phyloP scores from a whole-genome alignment of 2,888 invertebrate species.

The Chymomyza caudatula region DNA sequence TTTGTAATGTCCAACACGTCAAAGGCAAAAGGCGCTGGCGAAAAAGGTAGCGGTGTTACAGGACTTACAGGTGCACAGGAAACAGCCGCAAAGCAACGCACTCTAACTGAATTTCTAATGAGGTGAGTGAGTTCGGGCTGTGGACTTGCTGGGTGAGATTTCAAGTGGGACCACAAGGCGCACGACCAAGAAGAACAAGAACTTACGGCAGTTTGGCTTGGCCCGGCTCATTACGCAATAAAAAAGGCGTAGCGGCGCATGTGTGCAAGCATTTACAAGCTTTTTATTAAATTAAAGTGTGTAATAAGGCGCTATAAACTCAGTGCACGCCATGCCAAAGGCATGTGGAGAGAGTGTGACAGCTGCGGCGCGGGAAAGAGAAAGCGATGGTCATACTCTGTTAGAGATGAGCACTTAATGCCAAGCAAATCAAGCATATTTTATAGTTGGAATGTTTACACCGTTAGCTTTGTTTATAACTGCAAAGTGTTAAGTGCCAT shows the following conservation, averaged over 20 bases:
- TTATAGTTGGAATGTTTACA: no score
- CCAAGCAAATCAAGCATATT: no score
- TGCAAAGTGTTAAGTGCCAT: no score
- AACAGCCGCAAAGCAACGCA: slow-evolving; percentile 28
- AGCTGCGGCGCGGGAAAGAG: background rate
- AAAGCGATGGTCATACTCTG: background rate
- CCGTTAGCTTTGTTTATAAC: no score
- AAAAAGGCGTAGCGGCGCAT: slow-evolving; percentile 62
- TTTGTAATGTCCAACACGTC: slow-evolving; percentile 72
- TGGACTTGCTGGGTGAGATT: background rate
- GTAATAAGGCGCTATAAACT: slow-evolving; percentile 64
- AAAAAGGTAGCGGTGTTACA: slow-evolving; percentile 17
- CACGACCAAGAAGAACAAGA: no score
- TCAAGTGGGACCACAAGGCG: slow-evolving; percentile 19
- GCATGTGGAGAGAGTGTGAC: background rate
- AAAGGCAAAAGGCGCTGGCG: slow-evolving; percentile 17
- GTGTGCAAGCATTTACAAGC: slow-evolving; percentile 62
- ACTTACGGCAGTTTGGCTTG: slow-evolving; percentile 25
- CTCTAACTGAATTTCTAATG: slow-evolving; percentile 63
- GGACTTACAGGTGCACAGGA: slow-evolving; percentile 59
- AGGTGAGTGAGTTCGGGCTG: slow-evolving; percentile 22
- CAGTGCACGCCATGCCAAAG: slow-evolving; percentile 37
- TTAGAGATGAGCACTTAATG: background rate
- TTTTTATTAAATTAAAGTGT: slow-evolving; percentile 68
- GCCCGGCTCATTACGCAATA: slow-evolving; percentile 58